These are phyloP conservation scores for Oceanodroma leucorhoa DNA, from an alignment of 2,797 vertebrate species.

Conservation along the genomic window DNA sequence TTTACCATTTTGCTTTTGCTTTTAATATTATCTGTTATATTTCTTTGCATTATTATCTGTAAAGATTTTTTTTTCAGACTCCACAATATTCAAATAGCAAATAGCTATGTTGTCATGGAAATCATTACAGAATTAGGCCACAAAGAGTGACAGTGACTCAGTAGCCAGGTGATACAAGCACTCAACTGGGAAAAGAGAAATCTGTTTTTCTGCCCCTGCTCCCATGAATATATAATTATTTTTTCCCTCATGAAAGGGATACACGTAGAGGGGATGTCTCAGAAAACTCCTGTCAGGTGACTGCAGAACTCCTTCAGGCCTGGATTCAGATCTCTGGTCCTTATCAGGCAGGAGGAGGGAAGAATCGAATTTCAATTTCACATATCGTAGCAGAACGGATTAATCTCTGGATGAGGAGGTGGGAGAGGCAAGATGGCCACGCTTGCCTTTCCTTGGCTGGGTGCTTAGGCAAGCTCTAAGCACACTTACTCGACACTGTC, in stretches of 20 bases:
- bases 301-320: neutral
- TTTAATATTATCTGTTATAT: neutral
- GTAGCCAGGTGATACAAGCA: conserved; percentile 45
- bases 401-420: neutral
- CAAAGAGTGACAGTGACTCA: conserved; percentile 46
- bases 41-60: neutral
- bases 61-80: neutral
- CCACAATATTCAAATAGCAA: neutral
- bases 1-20: neutral
- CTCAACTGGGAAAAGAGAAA: conserved; percentile 29
- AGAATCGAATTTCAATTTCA: neutral
- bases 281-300: neutral
- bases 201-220: neutral
- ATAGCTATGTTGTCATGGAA: conserved; percentile 52
- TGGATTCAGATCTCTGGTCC: neutral
- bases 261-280: neutral
- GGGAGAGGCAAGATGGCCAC: neutral
- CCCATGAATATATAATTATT: neutral
- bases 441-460: rapidly evolving
- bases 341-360: neutral
- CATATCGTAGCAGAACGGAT: neutral
- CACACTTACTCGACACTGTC: neutral
- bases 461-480: neutral
- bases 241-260: neutral
- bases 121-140: conserved; percentile 57